Percentiles rank a stretch among this genome's conserved stretches.
These are phyloP conservation scores for Zaprionus gabonicus DNA, from an alignment of 1,140 invertebrate genomes.

Conservation along the genomic window DNA sequence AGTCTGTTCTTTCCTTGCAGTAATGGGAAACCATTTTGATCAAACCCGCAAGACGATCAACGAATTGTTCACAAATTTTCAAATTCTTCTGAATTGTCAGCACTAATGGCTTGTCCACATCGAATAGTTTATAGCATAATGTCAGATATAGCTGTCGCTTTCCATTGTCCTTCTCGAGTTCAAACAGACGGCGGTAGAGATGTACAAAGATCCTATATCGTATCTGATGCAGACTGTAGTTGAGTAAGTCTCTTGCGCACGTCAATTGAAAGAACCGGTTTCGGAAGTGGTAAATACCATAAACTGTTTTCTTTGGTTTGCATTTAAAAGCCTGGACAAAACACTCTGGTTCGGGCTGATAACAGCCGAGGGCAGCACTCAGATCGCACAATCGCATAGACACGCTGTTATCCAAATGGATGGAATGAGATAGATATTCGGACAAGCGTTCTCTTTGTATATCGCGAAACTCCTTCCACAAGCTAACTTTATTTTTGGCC, in stretches of 20 bases:
- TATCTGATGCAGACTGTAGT: background rate
- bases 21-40: background rate
- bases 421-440: background rate
- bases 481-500: background rate
- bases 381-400: background rate
- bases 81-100: background rate
- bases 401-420: background rate
- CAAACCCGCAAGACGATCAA: background rate
- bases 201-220: slow-evolving; percentile 34
- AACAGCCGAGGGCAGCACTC: slow-evolving; percentile 5
- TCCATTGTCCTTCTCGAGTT: slow-evolving; percentile 5
- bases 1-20: background rate
- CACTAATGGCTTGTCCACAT: background rate
- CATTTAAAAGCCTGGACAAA: background rate
- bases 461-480: background rate
- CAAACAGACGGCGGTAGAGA: slow-evolving; percentile 34
- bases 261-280: slow-evolving; percentile 8
- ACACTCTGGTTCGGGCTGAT: background rate
- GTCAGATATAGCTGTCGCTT: slow-evolving; percentile 6
- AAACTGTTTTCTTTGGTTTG: background rate
- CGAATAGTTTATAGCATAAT: slow-evolving; percentile 39
- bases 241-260: background rate
- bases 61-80: background rate
- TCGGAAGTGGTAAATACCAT: slow-evolving; percentile 18
- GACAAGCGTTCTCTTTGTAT: background rate